phyloP scores from a whole-genome alignment of 2,888 invertebrate species.

The Mesochorus sp. region DNA sequence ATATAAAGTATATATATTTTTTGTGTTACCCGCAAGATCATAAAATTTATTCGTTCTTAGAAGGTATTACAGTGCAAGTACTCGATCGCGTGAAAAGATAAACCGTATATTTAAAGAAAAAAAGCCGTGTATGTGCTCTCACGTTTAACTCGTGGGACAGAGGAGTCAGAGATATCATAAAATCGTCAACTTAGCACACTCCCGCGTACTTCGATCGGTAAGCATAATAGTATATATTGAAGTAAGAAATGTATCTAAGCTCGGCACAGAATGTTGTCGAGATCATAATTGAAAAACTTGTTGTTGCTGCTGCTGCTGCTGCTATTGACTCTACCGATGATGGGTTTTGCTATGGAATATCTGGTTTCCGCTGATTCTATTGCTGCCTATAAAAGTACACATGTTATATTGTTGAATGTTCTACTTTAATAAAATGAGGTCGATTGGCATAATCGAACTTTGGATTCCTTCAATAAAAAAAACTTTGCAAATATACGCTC shows the following conservation, averaged over 20 bases:
- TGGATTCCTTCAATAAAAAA: background rate
- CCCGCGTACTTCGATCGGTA: background rate
- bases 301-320: background rate
- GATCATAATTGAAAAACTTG: background rate
- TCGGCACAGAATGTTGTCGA: background rate
- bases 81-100: background rate
- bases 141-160: background rate
- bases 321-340: background rate
- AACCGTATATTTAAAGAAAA: background rate
- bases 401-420: background rate
- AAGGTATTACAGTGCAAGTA: background rate
- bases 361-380: background rate
- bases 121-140: background rate
- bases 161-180: background rate
- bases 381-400: background rate
- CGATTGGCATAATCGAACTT: background rate
- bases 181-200: background rate
- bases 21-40: background rate
- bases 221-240: no score
- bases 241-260: background rate
- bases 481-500: no score
- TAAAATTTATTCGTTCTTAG: background rate
- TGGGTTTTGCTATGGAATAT: background rate
- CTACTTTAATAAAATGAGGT: background rate
- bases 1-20: no score